Evolutionary conservation across 2,888 invertebrate genomes (phyloP).

Genomic region (Taphrorychus bicolor): DNA sequence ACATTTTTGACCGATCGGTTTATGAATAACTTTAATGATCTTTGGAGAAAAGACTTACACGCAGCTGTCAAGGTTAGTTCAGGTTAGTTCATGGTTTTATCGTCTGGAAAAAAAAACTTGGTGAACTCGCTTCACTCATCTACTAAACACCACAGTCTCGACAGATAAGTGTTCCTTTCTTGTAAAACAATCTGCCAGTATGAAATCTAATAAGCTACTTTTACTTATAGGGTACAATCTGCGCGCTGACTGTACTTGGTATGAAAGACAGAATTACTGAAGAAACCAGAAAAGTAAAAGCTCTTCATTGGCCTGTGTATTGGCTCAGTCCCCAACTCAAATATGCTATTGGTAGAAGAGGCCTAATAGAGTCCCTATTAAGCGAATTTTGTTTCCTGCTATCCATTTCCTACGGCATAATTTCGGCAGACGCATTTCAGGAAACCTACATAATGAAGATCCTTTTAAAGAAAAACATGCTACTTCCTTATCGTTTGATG

Average conservation of each 20-base stretch:
- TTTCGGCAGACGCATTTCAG: neutral
- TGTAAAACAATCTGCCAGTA: no score
- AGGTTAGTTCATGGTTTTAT: neutral
- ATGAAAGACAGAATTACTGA: neutral
- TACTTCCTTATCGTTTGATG: neutral
- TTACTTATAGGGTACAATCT: conserved; percentile 5
- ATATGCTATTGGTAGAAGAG: neutral
- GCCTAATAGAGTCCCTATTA: neutral
- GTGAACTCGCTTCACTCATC: no score
- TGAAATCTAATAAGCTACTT: neutral
- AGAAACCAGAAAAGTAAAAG: neutral
- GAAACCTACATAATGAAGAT: neutral
- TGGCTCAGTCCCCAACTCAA: neutral
- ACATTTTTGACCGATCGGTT: no score
- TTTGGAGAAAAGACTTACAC: no score
- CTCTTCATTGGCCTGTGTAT: neutral
- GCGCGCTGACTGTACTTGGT: neutral
- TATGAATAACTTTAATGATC: no score
- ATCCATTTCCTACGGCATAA: neutral
- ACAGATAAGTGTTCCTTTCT: no score
- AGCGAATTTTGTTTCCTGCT: neutral
- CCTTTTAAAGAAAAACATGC: no score
- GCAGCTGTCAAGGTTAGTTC: neutral
- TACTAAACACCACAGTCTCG: no score
- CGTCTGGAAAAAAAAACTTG: neutral